Conservation (phyloP, 92 coral and sea anemone species). For the Palythoa caribaeorum region DNA sequence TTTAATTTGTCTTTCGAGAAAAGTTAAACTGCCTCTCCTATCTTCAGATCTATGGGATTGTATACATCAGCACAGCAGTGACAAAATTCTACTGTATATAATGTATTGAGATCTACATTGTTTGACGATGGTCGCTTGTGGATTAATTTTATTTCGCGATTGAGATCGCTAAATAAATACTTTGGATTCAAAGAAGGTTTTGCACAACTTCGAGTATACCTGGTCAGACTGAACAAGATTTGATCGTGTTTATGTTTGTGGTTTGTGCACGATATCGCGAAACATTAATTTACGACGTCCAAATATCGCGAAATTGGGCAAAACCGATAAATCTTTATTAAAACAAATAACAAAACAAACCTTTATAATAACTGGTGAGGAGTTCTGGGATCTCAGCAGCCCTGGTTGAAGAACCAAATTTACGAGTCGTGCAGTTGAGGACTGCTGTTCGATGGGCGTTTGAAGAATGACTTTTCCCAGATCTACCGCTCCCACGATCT, state of each 20-base stretch:
- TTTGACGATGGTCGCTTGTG: too few relatives aligned
- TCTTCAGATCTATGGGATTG: too few relatives aligned
- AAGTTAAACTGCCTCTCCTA: not conserved
- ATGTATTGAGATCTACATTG: too few relatives aligned
- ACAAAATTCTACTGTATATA: too few relatives aligned
- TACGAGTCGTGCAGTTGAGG: constrained; percentile 81
- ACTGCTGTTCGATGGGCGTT: constrained; percentile 91
- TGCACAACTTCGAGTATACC: not conserved
- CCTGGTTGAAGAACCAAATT: constrained; percentile 94
- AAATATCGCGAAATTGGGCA: not conserved
- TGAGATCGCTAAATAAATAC: not conserved
- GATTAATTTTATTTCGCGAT: too few relatives aligned
- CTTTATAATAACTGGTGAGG: constrained; percentile 89
- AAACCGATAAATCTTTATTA: not conserved
- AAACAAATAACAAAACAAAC: constrained; percentile 51
- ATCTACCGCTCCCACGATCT: constrained; percentile 84
- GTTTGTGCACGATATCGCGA: not conserved
- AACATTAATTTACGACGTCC: not conserved
- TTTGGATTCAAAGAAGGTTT: not conserved
- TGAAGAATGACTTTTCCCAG: constrained; percentile 84
- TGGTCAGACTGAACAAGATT: not conserved
- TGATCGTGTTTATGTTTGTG: not conserved
- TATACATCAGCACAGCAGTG: too few relatives aligned
- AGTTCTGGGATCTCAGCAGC: constrained; percentile 76
- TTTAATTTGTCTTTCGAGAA: not conserved